Conservation (phyloP, 2,113 vertebrate genomes). For the Hyla sarda region DNA sequence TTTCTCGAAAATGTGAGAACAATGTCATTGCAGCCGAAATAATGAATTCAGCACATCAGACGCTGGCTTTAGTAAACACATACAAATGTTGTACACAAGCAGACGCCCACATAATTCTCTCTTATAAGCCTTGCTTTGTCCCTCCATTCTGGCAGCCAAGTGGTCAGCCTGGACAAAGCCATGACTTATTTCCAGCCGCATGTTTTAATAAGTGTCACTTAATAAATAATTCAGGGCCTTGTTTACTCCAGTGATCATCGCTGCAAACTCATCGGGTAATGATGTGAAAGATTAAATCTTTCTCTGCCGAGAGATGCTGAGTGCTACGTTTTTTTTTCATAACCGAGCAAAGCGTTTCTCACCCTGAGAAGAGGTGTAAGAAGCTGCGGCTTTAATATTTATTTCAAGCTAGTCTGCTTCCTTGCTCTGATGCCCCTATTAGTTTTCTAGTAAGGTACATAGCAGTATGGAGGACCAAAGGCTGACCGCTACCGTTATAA, state of each 20-base stretch:
- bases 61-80: neutral
- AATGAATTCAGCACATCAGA: constrained; percentile 15
- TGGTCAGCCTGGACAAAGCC: constrained; percentile 41
- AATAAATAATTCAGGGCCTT: constrained; percentile 54
- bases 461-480: neutral
- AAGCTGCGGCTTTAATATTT: neutral
- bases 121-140: neutral
- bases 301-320: constrained; percentile 21
- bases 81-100: neutral
- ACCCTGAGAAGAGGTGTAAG: neutral
- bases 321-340: constrained; percentile 3
- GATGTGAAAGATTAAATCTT: constrained; percentile 53
- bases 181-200: constrained; percentile 48
- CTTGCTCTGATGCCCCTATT: neutral
- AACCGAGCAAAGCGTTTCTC: neutral
- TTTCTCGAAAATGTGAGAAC: neutral
- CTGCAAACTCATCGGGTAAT: constrained; percentile 47
- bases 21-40: neutral
- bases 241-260: constrained; percentile 52
- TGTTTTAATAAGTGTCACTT: constrained; percentile 59
- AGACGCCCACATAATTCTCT: neutral
- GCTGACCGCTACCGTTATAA: neutral
- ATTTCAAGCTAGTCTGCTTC: neutral
- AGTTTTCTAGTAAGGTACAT: neutral
- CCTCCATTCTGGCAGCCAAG: neutral